Evolutionary conservation across 2,888 invertebrate genomes (phyloP).

Genomic region (Silvanus unidentatus): DNA sequence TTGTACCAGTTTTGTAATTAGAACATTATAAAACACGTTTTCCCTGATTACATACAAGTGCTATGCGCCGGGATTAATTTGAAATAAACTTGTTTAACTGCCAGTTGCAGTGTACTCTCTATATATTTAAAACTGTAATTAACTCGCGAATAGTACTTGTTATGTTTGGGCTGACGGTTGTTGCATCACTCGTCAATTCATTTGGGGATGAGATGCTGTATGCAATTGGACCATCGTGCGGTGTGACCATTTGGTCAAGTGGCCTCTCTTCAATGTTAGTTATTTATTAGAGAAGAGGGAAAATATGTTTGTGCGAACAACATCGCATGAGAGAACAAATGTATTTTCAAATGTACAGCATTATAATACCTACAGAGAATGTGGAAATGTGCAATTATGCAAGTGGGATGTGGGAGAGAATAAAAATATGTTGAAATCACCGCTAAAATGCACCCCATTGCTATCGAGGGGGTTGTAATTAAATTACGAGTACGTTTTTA

Average conservation of each 20-base stretch:
- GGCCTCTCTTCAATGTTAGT: background rate
- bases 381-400: too few species aligned
- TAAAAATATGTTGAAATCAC: too few species aligned
- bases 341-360: too few species aligned
- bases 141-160: conserved; percentile 33
- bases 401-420: too few species aligned
- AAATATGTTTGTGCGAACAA: background rate
- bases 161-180: conserved; percentile 14
- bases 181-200: conserved; percentile 12
- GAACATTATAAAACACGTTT: conserved; percentile 19
- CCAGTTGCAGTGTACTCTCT: conserved; percentile 34
- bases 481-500: too few species aligned
- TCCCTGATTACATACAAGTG: conserved; percentile 17
- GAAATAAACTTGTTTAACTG: conserved; percentile 38
- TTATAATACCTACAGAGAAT: too few species aligned
- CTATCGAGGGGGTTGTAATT: too few species aligned
- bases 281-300: background rate
- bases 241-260: background rate
- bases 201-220: background rate
- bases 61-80: conserved; percentile 29
- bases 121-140: conserved; percentile 41
- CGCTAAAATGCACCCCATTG: too few species aligned
- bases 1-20: conserved; percentile 13
- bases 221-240: too few species aligned
- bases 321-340: background rate